A percentile compares a stretch with the other conserved stretches of the same genome.
Evolutionary conservation across 1,140 invertebrate genomes (phyloP).

Genomic region (Brachionus asplanchnoidis): DNA sequence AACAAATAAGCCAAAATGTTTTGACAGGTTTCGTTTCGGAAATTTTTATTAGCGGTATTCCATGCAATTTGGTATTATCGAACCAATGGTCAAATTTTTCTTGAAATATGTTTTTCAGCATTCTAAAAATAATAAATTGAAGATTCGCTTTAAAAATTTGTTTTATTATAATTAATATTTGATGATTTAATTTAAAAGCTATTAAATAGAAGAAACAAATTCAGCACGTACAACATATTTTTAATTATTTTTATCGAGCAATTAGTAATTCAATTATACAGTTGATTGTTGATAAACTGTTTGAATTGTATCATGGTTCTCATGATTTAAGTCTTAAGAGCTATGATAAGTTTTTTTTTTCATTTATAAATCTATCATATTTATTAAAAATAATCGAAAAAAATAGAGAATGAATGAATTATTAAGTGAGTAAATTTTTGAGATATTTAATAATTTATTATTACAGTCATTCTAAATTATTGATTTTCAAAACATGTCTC

Average conservation of each 20-base stretch:
- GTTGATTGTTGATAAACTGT: too few species aligned
- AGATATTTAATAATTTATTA: too few species aligned
- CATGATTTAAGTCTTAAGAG: too few species aligned
- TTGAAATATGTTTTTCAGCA: neutral
- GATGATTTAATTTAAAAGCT: neutral
- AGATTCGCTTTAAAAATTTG: neutral
- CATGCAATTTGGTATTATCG: constrained; percentile 11
- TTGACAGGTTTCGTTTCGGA: neutral
- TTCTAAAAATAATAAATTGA: neutral
- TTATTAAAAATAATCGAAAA: too few species aligned
- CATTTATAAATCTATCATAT: too few species aligned
- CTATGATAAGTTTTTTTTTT: too few species aligned
- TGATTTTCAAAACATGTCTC: too few species aligned
- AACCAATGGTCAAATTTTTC: constrained; percentile 12
- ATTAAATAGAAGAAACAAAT: neutral
- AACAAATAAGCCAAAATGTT: neutral
- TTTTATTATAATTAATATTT: neutral
- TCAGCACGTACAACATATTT: neutral
- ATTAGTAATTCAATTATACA: too few species aligned
- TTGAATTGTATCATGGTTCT: too few species aligned
- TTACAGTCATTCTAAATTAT: too few species aligned
- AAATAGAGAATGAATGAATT: too few species aligned
- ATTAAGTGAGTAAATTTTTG: too few species aligned
- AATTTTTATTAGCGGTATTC: neutral
- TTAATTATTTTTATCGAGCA: neutral